Evolutionary conservation across 2,113 vertebrate genomes (phyloP).

Genomic region (Neolamprologus kungweensis): DNA sequence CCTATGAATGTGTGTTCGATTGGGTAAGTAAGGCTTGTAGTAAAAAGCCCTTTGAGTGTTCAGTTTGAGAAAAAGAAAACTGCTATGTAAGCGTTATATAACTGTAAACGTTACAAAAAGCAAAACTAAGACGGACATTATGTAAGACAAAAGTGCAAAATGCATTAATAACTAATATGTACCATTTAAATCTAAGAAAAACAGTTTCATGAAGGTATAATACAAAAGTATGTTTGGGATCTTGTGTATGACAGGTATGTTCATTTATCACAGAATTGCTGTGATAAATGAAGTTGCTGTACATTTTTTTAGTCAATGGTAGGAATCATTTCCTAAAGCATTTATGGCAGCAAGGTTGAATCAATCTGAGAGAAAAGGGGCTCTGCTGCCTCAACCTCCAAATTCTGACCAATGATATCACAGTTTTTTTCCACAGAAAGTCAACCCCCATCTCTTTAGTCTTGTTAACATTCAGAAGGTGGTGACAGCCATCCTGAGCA

Average conservation of each 20-base stretch:
- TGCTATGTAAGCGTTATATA: no score
- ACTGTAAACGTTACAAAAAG: no score
- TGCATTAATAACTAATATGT: neutral
- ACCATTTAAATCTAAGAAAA: neutral
- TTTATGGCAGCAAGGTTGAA: neutral
- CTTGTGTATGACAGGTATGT: no score
- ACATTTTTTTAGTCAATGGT: neutral
- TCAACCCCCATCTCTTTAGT: neutral
- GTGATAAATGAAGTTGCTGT: no score
- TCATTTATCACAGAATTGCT: no score
- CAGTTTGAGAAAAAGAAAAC: no score
- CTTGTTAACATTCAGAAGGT: neutral
- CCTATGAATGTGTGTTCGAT: no score
- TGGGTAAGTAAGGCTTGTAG: no score
- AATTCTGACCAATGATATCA: neutral
- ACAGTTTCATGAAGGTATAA: no score
- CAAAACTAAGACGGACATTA: no score
- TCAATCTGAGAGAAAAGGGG: fast-evolving
- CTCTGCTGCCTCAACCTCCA: neutral
- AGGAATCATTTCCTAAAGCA: neutral
- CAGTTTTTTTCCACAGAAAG: neutral
- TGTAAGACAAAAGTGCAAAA: neutral
- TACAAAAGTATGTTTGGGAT: no score
- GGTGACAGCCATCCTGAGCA: neutral
- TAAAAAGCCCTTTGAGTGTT: no score